These are phyloP conservation scores for Pituophis catenifer DNA, from an alignment of 2,113 vertebrate genomes.

Conservation along the genomic window DNA sequence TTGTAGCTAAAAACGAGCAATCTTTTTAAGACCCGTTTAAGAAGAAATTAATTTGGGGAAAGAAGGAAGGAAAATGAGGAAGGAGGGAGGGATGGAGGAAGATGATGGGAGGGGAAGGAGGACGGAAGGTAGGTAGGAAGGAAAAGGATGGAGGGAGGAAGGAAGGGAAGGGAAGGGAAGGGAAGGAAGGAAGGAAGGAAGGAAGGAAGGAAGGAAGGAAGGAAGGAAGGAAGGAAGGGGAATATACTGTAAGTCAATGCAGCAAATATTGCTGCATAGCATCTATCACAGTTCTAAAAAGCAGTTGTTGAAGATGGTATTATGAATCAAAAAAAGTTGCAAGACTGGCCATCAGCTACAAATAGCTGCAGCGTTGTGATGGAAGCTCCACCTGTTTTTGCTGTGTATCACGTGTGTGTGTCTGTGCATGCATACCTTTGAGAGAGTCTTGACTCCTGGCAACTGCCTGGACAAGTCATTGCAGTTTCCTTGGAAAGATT, in stretches of 20 bases:
- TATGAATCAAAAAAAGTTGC: background rate
- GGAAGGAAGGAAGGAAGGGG: background rate
- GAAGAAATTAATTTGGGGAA: background rate
- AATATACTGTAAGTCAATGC: background rate
- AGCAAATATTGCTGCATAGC: background rate
- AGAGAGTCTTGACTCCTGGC: background rate
- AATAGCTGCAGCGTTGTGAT: background rate
- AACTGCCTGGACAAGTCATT: background rate
- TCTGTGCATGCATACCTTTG: background rate
- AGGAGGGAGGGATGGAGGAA: too few species aligned
- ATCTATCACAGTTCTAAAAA: background rate
- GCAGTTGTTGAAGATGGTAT: background rate
- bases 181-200: too few species aligned
- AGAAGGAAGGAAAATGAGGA: background rate
- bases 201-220: too few species aligned
- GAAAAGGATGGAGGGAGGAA: background rate
- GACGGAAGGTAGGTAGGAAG: too few species aligned
- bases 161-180: too few species aligned
- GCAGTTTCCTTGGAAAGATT: background rate
- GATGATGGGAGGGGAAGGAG: too few species aligned
- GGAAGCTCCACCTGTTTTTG: background rate
- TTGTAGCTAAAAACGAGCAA: background rate
- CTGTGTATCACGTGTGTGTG: background rate
- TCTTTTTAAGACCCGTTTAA: background rate
- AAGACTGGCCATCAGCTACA: background rate